A percentile compares a stretch with the other conserved stretches of the same genome.
phyloP scores from a whole-genome alignment of 2,888 invertebrate genomes.

The Ligdia adustata region DNA sequence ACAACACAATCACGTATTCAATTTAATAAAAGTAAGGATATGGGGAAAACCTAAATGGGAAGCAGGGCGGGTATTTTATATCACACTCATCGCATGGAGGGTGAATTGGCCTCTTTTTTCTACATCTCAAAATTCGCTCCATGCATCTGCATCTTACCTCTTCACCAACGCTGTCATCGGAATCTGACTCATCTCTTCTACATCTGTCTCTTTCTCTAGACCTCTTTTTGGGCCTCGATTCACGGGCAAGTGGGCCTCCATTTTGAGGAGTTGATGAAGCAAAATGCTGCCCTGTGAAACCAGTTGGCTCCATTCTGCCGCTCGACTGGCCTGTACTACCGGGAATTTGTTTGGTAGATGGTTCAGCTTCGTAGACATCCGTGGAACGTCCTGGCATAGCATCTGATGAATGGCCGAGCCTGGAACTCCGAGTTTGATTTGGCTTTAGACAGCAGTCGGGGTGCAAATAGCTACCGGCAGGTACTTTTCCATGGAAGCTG shows the following conservation, averaged over 20 bases:
- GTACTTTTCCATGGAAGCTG: not conserved
- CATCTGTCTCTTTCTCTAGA: slow-evolving; percentile 20
- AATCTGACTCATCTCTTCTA: slow-evolving; percentile 35
- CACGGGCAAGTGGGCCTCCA: not conserved
- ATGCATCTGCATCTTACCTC: slow-evolving; percentile 37
- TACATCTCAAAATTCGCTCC: slow-evolving; percentile 35
- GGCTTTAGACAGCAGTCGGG: not conserved
- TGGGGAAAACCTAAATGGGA: slow-evolving; percentile 28
- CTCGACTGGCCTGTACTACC: no score
- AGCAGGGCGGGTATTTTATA: slow-evolving; percentile 34
- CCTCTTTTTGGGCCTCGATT: slow-evolving; percentile 31
- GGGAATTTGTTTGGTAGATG: not conserved
- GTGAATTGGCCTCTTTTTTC: slow-evolving; percentile 25
- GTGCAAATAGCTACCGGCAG: not conserved
- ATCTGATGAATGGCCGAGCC: no score
- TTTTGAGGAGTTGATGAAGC: slow-evolving; percentile 42
- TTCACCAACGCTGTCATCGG: slow-evolving; percentile 38
- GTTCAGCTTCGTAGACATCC: not conserved
- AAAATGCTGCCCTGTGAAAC: slow-evolving; percentile 22
- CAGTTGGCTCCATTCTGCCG: no score
- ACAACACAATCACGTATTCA: not conserved
- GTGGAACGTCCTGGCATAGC: not conserved
- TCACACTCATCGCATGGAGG: slow-evolving; percentile 24
- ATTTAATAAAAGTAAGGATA: slow-evolving; percentile 40
- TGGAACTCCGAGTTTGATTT: not conserved